phyloP scores from a whole-genome alignment of 2,888 invertebrate species.

The Limnephilus auricula region DNA sequence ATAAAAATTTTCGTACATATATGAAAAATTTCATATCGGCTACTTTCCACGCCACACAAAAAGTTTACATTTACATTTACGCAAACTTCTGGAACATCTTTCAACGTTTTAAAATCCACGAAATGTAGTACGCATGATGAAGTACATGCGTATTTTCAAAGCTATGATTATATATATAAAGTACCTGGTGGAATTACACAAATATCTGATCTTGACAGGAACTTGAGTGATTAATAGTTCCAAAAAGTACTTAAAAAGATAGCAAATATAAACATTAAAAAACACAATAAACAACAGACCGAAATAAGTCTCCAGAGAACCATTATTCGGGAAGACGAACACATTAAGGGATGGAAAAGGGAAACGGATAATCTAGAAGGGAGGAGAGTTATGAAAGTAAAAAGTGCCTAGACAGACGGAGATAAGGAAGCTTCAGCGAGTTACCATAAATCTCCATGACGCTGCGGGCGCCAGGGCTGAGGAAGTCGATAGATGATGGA shows the following conservation, averaged over 20 bases:
- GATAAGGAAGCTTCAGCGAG: slow-evolving; percentile 42
- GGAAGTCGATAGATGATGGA: slow-evolving; percentile 34
- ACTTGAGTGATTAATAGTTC: neutral
- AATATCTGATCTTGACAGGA: neutral
- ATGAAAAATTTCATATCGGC: too few species aligned
- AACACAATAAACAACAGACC: slow-evolving; percentile 33
- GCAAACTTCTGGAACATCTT: neutral
- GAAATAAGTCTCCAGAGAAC: slow-evolving; percentile 33
- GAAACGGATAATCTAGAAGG: slow-evolving; percentile 18
- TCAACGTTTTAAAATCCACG: too few species aligned
- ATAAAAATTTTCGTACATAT: too few species aligned
- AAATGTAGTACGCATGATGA: neutral
- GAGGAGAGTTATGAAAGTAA: slow-evolving; percentile 45
- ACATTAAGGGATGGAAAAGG: slow-evolving; percentile 35
- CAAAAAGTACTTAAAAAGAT: neutral
- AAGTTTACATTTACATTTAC: too few species aligned
- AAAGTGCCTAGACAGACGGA: slow-evolving; percentile 47
- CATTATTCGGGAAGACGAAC: slow-evolving; percentile 35
- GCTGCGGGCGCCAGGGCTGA: slow-evolving; percentile 38
- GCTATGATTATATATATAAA: neutral
- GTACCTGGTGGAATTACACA: neutral
- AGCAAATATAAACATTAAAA: slow-evolving; percentile 2
- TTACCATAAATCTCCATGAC: slow-evolving; percentile 43
- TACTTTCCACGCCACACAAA: too few species aligned
- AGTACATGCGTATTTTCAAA: neutral